phyloP scores from a whole-genome alignment of 2,888 invertebrate species.

The Ecliptopera silaceata region DNA sequence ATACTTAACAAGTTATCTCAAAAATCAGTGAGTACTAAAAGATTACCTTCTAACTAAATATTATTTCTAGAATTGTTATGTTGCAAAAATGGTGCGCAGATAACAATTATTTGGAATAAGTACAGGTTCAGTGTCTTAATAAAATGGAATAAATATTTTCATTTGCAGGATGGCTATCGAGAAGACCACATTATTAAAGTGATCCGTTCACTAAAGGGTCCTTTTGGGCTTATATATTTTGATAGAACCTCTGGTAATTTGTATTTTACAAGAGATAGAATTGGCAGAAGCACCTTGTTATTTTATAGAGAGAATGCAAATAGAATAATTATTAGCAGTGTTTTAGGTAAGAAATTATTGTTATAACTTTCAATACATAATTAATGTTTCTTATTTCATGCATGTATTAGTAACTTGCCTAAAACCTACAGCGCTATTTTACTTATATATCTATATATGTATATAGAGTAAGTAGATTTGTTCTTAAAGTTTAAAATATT shows the following conservation, averaged over 20 bases:
- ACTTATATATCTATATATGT: no score
- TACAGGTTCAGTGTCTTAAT: no score
- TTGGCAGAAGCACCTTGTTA: slow-evolving; percentile 93
- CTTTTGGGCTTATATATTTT: slow-evolving; percentile 92
- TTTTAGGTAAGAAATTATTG: slow-evolving; percentile 73
- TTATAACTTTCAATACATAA: background rate
- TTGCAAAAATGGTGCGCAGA: no score
- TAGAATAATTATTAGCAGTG: slow-evolving; percentile 78
- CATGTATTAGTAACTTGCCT: no score
- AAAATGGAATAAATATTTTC: background rate
- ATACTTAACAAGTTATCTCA: slow-evolving; percentile 66
- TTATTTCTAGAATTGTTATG: no score
- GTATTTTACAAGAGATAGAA: slow-evolving; percentile 92
- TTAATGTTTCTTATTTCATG: background rate
- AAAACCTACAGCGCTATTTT: no score
- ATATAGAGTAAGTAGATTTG: no score
- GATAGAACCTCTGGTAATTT: slow-evolving; percentile 81
- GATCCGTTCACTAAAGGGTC: slow-evolving; percentile 87
- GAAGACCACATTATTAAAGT: slow-evolving; percentile 63
- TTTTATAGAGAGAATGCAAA: slow-evolving; percentile 71
- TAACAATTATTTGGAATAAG: no score
- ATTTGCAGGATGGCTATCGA: slow-evolving; percentile 26
- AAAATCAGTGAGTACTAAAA: slow-evolving; percentile 34
- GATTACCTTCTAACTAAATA: background rate
- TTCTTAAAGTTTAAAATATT: no score